These are phyloP conservation scores for Diarsia rubi DNA, from an alignment of 2,888 invertebrate genomes.

Conservation along the genomic window DNA sequence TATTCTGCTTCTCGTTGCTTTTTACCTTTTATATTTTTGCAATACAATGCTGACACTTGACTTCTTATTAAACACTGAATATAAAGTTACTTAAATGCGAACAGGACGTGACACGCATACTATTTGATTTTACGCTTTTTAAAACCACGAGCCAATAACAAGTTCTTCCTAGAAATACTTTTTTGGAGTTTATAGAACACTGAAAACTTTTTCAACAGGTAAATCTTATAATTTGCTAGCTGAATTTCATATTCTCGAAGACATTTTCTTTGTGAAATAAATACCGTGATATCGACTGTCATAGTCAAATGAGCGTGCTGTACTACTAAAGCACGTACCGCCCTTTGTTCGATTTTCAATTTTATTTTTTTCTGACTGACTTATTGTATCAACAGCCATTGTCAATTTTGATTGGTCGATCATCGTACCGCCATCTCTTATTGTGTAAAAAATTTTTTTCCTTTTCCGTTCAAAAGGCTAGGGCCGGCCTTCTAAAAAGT, in stretches of 20 bases:
- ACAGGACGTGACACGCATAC: conserved; percentile 32
- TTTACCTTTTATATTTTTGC: conserved; percentile 9
- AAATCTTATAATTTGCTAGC: conserved; percentile 35
- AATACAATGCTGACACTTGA: conserved; percentile 25
- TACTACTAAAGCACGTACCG: conserved; percentile 80
- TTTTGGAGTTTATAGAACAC: conserved; percentile 7
- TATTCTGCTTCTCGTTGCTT: background rate
- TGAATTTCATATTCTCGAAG: conserved; percentile 19
- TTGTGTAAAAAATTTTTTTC: conserved; percentile 76
- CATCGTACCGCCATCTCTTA: conserved; percentile 71
- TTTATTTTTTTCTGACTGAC: conserved; percentile 74
- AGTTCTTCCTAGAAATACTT: conserved; percentile 11
- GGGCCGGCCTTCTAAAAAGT: conserved; percentile 67
- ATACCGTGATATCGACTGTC: conserved; percentile 70
- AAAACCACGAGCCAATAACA: conserved; percentile 5
- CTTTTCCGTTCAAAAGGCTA: conserved; percentile 66
- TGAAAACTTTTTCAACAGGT: background rate
- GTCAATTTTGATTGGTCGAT: conserved; percentile 80
- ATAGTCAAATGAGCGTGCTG: conserved; percentile 75
- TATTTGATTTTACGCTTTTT: conserved; percentile 45
- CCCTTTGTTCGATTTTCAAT: conserved; percentile 79
- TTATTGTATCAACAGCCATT: conserved; percentile 79
- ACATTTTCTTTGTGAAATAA: conserved; percentile 61
- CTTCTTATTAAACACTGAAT: conserved; percentile 14
- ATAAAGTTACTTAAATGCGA: conserved; percentile 25